A percentile compares a stretch with the other conserved stretches of the same genome.
Evolutionary conservation across 2,113 vertebrate genomes (phyloP).

Genomic region (Myotis lucifugus): DNA sequence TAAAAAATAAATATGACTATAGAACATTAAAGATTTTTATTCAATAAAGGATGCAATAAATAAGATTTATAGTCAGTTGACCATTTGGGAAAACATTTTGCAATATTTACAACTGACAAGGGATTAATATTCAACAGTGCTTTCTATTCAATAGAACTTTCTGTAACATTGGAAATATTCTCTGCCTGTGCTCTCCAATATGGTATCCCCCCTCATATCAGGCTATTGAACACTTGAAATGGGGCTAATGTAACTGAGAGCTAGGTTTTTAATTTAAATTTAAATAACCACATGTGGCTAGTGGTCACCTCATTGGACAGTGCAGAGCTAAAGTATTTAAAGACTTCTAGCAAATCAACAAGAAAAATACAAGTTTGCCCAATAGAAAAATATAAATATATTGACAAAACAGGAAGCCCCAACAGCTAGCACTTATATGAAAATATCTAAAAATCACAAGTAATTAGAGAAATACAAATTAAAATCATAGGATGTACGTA

Average conservation of each 20-base stretch:
- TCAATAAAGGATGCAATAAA: not conserved
- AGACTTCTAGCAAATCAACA: not conserved
- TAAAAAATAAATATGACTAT: not conserved
- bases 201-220: not conserved
- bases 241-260: not conserved
- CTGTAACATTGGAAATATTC: not conserved
- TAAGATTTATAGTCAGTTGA: not conserved
- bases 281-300: not conserved
- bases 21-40: not conserved
- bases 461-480: conserved; percentile 11
- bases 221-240: not conserved
- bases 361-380: not conserved
- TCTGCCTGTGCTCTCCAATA: not conserved
- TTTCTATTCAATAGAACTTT: not conserved
- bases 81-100: not conserved
- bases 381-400: not conserved
- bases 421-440: not conserved
- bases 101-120: not conserved
- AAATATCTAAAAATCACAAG: not conserved
- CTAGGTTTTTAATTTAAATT: conserved; percentile 3
- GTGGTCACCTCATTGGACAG: not conserved
- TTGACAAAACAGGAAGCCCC: not conserved
- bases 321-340: not conserved
- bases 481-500: not conserved
- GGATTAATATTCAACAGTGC: not conserved